phyloP scores from a whole-genome alignment of 2,888 invertebrate species.

The Seira ritae region DNA sequence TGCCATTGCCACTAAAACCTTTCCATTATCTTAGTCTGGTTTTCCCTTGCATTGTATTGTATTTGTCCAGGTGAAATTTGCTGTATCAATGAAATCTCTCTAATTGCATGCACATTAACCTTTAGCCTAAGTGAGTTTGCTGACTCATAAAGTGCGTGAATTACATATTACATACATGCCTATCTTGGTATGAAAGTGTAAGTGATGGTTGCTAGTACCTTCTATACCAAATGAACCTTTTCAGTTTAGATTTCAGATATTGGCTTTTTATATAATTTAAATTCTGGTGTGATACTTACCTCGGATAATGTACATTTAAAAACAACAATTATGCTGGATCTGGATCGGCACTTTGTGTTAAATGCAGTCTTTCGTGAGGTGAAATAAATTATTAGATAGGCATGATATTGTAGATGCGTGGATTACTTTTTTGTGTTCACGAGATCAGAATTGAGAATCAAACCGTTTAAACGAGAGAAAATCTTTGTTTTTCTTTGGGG shows the following conservation, averaged over 20 bases:
- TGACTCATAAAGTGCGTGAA: too few species aligned
- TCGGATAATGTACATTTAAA: constrained; percentile 37
- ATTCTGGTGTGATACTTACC: constrained; percentile 37
- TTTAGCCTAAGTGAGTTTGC: too few species aligned
- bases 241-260: too few species aligned
- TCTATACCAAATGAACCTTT: too few species aligned
- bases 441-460: constrained; percentile 61
- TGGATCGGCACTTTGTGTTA: too few species aligned
- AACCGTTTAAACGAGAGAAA: background rate
- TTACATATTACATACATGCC: too few species aligned
- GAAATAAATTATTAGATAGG: too few species aligned
- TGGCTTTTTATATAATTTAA: background rate
- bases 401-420: background rate
- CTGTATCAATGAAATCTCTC: background rate
- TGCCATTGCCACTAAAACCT: too few species aligned
- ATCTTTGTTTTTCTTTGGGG: background rate
- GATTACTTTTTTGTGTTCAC: constrained; percentile 23
- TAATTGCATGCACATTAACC: too few species aligned
- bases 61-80: background rate
- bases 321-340: background rate
- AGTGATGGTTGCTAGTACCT: too few species aligned
- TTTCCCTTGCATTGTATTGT: background rate
- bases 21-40: background rate
- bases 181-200: too few species aligned
- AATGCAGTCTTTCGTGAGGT: too few species aligned